Conservation (phyloP, 2,113 vertebrate species). For the Nasalis larvatus region DNA sequence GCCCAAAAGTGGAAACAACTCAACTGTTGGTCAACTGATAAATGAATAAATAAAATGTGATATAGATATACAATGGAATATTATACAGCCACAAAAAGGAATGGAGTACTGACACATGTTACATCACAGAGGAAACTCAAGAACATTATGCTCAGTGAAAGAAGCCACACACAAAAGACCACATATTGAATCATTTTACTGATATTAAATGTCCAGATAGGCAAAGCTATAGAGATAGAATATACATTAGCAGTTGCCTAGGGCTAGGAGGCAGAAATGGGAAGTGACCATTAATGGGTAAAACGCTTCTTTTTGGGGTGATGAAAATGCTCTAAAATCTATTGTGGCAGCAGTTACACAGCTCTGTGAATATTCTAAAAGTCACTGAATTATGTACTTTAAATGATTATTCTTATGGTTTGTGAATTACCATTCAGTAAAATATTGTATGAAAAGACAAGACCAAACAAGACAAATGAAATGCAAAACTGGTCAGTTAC, state of each 20-base stretch:
- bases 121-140: background rate
- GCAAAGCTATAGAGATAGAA: background rate
- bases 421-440: conserved; percentile 19
- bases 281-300: background rate
- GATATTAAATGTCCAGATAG: background rate
- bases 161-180: background rate
- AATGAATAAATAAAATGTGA: background rate
- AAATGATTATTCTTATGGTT: background rate
- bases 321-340: conserved; percentile 32
- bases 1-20: background rate
- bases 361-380: background rate
- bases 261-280: background rate
- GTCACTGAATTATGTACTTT: background rate
- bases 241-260: background rate
- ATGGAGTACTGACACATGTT: background rate
- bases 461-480: background rate
- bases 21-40: background rate
- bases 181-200: background rate
- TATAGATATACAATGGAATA: background rate
- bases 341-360: background rate
- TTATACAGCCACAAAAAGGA: background rate
- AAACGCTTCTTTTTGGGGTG: background rate
- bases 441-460: background rate
- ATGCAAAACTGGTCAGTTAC: background rate
- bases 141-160: background rate